Conservation (phyloP, 2,888 invertebrate genomes). For the Latrodectus elegans region DNA sequence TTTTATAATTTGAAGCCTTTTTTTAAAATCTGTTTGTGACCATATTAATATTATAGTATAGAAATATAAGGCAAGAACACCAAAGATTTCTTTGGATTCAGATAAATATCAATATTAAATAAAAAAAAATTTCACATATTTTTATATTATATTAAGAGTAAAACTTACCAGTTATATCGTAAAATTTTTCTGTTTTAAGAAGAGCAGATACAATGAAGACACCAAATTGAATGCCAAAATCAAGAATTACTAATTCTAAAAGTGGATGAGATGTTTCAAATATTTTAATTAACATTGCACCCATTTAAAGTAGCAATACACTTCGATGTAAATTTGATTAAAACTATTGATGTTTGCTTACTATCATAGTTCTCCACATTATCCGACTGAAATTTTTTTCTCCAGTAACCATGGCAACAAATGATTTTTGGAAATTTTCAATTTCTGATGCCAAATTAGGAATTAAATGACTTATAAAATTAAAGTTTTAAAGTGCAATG, state of each 20-base stretch:
- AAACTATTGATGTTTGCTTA: neutral
- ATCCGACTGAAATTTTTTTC: neutral
- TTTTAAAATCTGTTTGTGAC: neutral
- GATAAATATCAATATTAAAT: neutral
- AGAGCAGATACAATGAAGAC: conserved; percentile 74
- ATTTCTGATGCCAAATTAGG: no score
- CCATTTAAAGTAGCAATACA: neutral
- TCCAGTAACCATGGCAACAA: neutral
- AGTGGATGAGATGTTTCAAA: conserved; percentile 31
- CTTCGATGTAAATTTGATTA: neutral
- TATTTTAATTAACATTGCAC: conserved; percentile 29
- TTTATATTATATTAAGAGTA: neutral
- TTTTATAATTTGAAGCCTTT: neutral
- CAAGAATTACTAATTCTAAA: conserved; percentile 70
- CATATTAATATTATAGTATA: neutral
- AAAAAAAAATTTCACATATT: neutral
- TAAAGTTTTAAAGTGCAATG: no score
- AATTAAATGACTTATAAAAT: no score
- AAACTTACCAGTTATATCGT: conserved; percentile 75
- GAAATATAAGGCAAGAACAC: neutral
- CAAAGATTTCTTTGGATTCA: neutral
- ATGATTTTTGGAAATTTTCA: no score
- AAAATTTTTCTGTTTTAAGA: conserved; percentile 76
- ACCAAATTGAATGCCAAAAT: conserved; percentile 75
- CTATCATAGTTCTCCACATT: neutral